These are phyloP conservation scores for Entomyzon cyanotis DNA, from an alignment of 2,113 vertebrate species.

Conservation along the genomic window DNA sequence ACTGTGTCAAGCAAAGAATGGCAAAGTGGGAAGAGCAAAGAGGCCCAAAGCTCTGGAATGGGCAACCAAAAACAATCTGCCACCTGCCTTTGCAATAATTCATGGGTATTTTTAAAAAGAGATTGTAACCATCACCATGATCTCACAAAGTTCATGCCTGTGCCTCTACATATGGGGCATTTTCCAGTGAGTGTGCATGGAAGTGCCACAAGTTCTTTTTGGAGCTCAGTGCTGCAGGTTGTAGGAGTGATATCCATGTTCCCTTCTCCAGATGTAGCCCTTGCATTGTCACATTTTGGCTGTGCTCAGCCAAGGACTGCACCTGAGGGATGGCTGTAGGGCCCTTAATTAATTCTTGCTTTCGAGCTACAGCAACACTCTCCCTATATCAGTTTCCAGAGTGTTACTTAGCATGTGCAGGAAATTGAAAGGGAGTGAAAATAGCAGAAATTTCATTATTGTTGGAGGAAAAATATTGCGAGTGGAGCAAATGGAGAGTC, in stretches of 20 bases:
- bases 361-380: background rate
- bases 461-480: background rate
- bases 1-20: background rate
- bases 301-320: background rate
- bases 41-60: accelerated
- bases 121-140: background rate
- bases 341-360: background rate
- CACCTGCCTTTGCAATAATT: accelerated
- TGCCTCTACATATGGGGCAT: accelerated
- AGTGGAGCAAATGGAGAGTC: background rate
- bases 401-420: background rate
- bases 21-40: background rate
- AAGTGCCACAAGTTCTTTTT: background rate
- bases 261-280: background rate
- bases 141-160: background rate
- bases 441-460: background rate
- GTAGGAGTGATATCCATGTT: background rate
- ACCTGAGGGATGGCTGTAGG: background rate
- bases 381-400: background rate
- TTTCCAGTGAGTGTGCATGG: background rate
- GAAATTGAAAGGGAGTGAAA: background rate
- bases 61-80: background rate
- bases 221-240: background rate
- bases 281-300: background rate
- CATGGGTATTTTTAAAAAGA: accelerated